phyloP scores from a whole-genome alignment of 2,113 vertebrate genomes.

The Sceloporus tristichus region DNA sequence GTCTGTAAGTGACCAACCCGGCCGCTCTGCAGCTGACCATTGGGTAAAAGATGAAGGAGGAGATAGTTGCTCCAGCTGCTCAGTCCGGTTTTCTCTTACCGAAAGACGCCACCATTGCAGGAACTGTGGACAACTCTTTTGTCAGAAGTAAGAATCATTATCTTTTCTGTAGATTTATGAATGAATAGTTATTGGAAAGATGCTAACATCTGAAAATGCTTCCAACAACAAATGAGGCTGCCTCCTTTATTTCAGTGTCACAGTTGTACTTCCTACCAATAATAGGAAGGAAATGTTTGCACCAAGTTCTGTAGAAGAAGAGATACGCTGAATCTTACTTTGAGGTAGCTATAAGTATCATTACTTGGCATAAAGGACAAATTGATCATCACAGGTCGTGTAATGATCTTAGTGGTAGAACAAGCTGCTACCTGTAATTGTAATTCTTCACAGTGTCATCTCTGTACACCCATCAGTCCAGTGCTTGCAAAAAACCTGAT shows the following conservation, averaged over 20 bases:
- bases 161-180: background rate
- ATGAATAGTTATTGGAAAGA: too few relatives aligned
- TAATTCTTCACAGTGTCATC: too few relatives aligned
- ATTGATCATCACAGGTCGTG: background rate
- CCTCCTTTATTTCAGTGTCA: background rate
- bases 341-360: background rate
- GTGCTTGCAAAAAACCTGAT: background rate
- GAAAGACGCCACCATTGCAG: constrained; percentile 97
- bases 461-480: background rate
- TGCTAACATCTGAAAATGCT: background rate
- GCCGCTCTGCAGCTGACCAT: constrained; percentile 94
- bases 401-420: too few relatives aligned
- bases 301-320: background rate
- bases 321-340: background rate
- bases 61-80: constrained; percentile 94
- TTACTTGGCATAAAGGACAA: background rate
- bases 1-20: constrained; percentile 97
- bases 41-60: constrained; percentile 99
- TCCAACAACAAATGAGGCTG: background rate
- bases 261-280: too few relatives aligned
- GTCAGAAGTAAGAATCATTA: constrained; percentile 91
- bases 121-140: constrained; percentile 99
- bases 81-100: constrained; percentile 93
- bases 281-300: too few relatives aligned
- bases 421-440: too few relatives aligned